phyloP scores from a whole-genome alignment of 2,888 invertebrate species.

The Amblyjoppa proteus region DNA sequence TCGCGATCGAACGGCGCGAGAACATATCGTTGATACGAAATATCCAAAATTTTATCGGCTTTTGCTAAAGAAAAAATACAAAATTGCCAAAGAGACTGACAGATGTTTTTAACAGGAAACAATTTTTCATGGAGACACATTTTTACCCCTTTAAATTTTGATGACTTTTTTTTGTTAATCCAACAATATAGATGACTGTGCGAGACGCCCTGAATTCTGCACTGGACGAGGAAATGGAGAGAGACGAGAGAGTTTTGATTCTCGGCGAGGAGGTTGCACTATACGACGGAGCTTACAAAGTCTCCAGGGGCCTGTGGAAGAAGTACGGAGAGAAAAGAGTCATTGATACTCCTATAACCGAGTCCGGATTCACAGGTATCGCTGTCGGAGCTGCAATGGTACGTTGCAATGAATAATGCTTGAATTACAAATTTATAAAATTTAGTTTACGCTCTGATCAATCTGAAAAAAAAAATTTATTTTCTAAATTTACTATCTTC shows the following conservation, averaged over 20 bases:
- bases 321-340: constrained; percentile 99
- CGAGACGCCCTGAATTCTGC: constrained; percentile 98
- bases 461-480: no score
- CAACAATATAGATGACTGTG: constrained; percentile 91
- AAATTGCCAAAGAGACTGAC: constrained; percentile 30
- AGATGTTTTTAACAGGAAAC: background rate
- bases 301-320: constrained; percentile 97
- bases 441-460: no score
- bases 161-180: background rate
- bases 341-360: constrained; percentile 99
- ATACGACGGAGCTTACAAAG: constrained; percentile 99
- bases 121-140: background rate
- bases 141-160: background rate
- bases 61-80: background rate
- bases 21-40: background rate
- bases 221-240: constrained; percentile 98
- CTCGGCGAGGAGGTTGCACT: constrained; percentile 99
- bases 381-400: constrained; percentile 97
- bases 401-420: constrained; percentile 50
- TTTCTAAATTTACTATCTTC: background rate
- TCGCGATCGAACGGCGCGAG: background rate
- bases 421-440: background rate
- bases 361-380: constrained; percentile 98
- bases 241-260: constrained; percentile 96
- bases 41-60: background rate